Conservation (phyloP, 2,113 vertebrate genomes). For the Sturnira hondurensis region DNA sequence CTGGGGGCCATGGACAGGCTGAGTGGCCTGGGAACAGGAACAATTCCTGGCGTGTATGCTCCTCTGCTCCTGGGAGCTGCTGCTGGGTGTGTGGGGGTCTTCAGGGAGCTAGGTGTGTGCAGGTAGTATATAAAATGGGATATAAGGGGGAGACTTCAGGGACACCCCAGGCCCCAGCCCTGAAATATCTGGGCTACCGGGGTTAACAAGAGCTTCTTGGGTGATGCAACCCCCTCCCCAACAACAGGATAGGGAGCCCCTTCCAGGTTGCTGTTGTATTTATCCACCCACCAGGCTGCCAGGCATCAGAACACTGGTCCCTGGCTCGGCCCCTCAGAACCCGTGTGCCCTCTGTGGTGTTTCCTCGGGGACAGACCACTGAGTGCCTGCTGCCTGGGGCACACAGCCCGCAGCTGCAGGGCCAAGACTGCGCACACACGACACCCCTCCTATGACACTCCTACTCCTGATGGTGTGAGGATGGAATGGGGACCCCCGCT, state of each 20-base stretch:
- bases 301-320: not conserved
- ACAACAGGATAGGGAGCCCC: not conserved
- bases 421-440: too few species aligned
- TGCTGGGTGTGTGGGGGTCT: not conserved
- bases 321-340: not conserved
- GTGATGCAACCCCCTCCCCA: too few species aligned
- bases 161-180: not conserved
- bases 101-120: not conserved
- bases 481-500: not conserved
- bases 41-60: rapidly evolving
- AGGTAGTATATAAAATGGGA: not conserved
- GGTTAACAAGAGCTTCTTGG: not conserved
- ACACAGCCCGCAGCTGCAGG: not conserved
- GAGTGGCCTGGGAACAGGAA: not conserved
- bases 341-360: rapidly evolving
- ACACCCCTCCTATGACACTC: not conserved
- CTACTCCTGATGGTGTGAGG: not conserved
- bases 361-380: not conserved
- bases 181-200: not conserved
- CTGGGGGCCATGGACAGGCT: not conserved
- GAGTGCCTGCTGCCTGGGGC: not conserved
- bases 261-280: rapidly evolving
- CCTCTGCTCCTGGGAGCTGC: not conserved
- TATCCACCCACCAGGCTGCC: not conserved
- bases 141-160: not conserved